A percentile compares a stretch with the other conserved stretches of the same genome.
phyloP scores from a whole-genome alignment of 2,113 vertebrate species.

The Pithys albifrons region DNA sequence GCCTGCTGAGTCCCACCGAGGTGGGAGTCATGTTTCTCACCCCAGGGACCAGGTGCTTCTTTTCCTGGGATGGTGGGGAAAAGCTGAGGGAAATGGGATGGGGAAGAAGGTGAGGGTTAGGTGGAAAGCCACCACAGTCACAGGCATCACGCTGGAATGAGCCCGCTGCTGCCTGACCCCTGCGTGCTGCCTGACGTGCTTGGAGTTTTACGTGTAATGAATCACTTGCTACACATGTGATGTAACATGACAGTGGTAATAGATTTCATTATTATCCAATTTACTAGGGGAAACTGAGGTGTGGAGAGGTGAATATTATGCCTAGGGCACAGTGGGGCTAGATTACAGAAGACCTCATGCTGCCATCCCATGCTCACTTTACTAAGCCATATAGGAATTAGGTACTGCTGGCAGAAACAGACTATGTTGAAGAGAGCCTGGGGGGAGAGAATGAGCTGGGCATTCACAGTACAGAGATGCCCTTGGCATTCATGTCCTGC shows the following conservation, averaged over 20 bases:
- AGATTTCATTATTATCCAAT: slow-evolving; percentile 25
- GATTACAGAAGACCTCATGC: background rate
- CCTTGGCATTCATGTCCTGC: background rate
- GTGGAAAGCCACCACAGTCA: accelerated
- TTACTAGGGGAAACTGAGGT: background rate
- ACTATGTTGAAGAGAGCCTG: background rate
- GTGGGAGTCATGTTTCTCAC: accelerated
- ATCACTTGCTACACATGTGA: background rate
- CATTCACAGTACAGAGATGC: background rate
- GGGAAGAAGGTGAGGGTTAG: background rate
- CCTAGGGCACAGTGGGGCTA: background rate
- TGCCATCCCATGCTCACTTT: background rate
- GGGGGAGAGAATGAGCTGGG: background rate
- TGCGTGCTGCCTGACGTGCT: background rate
- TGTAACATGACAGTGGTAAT: background rate
- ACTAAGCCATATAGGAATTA: background rate
- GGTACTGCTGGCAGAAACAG: background rate
- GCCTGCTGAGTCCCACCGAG: accelerated
- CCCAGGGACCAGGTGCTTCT: accelerated
- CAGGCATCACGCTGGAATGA: background rate
- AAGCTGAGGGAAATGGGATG: background rate
- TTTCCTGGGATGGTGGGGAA: background rate
- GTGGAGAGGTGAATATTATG: background rate
- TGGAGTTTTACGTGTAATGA: background rate
- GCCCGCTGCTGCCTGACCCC: background rate